phyloP scores from a whole-genome alignment of 2,888 invertebrate genomes.

The Agrochola lota region DNA sequence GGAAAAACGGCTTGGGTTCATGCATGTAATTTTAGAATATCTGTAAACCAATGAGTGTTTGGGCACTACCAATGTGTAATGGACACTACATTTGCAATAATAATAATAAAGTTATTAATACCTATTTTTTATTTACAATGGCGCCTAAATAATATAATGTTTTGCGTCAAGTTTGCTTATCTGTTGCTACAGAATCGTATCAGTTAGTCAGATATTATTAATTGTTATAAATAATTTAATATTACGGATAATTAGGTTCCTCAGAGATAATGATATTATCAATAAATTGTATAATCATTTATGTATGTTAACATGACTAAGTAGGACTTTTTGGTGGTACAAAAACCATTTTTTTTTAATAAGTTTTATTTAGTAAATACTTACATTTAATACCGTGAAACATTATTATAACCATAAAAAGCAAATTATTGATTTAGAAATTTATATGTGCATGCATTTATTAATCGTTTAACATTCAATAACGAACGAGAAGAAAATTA shows the following conservation, averaged over 20 bases:
- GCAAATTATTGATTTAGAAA: neutral
- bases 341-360: neutral
- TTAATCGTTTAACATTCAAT: slow-evolving; percentile 12
- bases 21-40: neutral
- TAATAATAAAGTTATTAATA: neutral
- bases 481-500: neutral
- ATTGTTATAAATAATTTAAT: slow-evolving; percentile 41
- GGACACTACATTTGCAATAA: neutral
- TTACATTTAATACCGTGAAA: neutral
- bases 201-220: slow-evolving; percentile 44
- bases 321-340: neutral
- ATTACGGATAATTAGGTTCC: slow-evolving; percentile 37
- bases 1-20: neutral
- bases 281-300: slow-evolving; percentile 11
- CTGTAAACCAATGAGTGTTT: neutral
- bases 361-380: neutral
- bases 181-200: slow-evolving; percentile 42
- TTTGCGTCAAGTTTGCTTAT: slow-evolving; percentile 44
- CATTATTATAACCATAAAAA: neutral
- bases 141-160: slow-evolving; percentile 40
- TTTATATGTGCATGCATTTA: neutral
- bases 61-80: neutral
- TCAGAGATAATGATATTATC: slow-evolving; percentile 31
- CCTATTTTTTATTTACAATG: slow-evolving; percentile 20
- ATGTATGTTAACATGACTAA: neutral